Evolutionary conservation across 2,797 vertebrate species (phyloP), one percentile per base, ranked within the genome.

Genomic region (Pteronotus mesoamericanus): DNA sequence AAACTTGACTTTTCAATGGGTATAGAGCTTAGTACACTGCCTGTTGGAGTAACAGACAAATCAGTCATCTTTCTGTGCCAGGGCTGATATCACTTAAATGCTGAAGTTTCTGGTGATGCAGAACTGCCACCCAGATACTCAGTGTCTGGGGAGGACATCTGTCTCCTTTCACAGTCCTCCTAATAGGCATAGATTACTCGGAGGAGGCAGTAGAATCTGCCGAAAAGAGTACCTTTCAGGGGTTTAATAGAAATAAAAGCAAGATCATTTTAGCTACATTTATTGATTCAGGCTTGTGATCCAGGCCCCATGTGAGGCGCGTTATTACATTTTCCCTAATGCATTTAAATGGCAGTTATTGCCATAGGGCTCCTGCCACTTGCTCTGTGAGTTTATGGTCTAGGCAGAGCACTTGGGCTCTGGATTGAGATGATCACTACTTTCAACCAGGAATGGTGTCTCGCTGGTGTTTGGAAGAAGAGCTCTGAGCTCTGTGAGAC

Each of bases 1-100:
- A 98, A 98, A 93, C 95, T 95, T 86, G 95, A 87, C 90, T 91
- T 86, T 97, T 48, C 46, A 80, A 64, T 79, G 87, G 94, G 89
- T 51, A 82, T 94, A 96, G 95, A 3, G 95, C 97, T 98, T 96
- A 98, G 94, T 48, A 51, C 26, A 39, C 9, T 11, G 9, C 44
- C 42, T 22, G 8, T 9, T 83, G 92, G 57, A 48, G 32, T 51
- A 14, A 9, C 3, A 44, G 34, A 53, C 1, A 2, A 12, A 15
- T 59, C 1, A 0, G 48, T 77, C 34, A 7, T 78, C 42, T 71
- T 75, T 18, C 24, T 22, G 2, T 44, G 86, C 72, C 39, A 2
- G 26, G 21, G 39, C 46, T 55, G 26, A 89, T 3, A 5, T 53
- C 53, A 18, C 11, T 48, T 24, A 19, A 2, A 29, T 16, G 22